Base-by-base conservation (phyloP, 2,888 invertebrate genomes). In the Diloba caeruleocephala region DNA sequence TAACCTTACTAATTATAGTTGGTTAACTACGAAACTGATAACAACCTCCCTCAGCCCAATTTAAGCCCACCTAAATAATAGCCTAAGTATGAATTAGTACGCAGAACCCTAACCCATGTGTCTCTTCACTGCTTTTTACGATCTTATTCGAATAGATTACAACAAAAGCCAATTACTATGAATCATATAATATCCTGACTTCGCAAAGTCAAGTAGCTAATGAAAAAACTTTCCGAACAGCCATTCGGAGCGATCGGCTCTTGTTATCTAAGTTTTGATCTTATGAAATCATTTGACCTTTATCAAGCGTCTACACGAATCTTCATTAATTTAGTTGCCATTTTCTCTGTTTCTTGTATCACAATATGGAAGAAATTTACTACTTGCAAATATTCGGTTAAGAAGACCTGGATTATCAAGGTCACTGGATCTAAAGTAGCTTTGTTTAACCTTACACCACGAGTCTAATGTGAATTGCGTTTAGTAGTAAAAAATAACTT, bases 101-200 rank as follows among this genome's bases (percentile, higher is more conserved):
- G 5, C 33, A 17, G 9, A 3, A 13, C 6, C 23, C 9, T 1
- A 10, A 43, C 13, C 12, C 7, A 33, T 13, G 17, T 25, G 44
- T 23, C 36, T 33, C 42, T 17, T 63, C 53, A 51, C 51, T 53
- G 48, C 21, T 14, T 63, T 56, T 63, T 39, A 60, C 38, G 57
- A 60, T 45, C 43, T 53, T 36, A 42, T 56, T 53, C 42, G 17
- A 57, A 60, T 45, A 54, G 58, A 69, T 69, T 61, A 71, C 56
- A 63, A 66, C 56, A 59, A 48, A 75, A 67, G 42, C 45, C 70
- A 76, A 71, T 75, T 58, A 69, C 66, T 60, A 67, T 69, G 66
- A 72, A 66, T 71, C 71, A 71, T 71, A 75, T 46, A 67, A 65
- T 66, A 63, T 56, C 58, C 51, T 60, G 64, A 61, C 56, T 69